Base-by-base conservation (phyloP, 1,140 invertebrate genomes). In the Pseudomyrmex cubaensis region DNA sequence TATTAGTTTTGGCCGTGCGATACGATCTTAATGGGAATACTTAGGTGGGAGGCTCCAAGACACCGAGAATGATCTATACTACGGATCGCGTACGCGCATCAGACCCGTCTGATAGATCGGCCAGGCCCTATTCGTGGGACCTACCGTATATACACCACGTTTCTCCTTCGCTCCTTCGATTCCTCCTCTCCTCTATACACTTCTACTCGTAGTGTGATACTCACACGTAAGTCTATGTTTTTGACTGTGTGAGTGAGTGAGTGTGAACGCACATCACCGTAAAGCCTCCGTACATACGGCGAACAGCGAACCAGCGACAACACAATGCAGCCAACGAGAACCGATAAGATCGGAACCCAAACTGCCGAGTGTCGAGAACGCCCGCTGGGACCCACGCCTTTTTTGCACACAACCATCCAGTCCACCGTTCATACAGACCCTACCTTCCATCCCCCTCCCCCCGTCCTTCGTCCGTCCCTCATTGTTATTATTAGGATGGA, bases 1-100 rank as follows among this genome's bases (percentile, higher is more conserved):
- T 93, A 93, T 93, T 93, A 93, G 92, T 93, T 92, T 93, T 93
- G 90, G 91, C 89, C 70, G 61, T 25, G 67, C 82, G 92, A 93
- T 93, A 93, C 64, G 80, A 93, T 92, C 92, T 93, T 93, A 91
- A 93, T 93, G 92, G 92, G 88, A 93, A 92, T 93, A 93, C 91
- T 93, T 92, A 90, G 91, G 91, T 93, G 92, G 92, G 91, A 92
- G 92, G 92, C 88, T 92, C 89, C 88, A 85, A 90, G 91, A 92
- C 92, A 91, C 89, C 87, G 86, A 90, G 86, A 88, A 89, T 90
- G 88, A 92, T 92, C 91, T 90, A 91, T 88, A 90, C 90, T 82
- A 75, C 56, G 87, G 77, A 9, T 75, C 84, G 82, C 83, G 77
- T 87, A 86, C 72, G 69, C 85, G 67, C 83, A 88, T 87, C 87